phyloP scores from a whole-genome alignment of 2,113 vertebrate genomes.

The Symphodus melops region DNA sequence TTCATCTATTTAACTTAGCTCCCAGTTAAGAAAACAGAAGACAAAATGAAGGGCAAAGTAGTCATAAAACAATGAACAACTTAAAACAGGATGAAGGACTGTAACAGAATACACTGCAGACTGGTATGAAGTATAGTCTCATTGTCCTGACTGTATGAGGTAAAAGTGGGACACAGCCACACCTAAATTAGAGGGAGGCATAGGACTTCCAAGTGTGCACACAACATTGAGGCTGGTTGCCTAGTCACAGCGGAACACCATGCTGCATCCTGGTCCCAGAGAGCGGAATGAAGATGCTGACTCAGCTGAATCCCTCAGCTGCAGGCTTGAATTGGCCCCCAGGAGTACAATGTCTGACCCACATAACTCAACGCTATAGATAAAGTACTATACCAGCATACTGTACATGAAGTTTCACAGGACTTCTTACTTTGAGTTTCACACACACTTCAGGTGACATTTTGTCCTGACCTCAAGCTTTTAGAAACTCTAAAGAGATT shows the following conservation, averaged over 20 bases:
- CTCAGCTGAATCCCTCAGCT: conserved; percentile 78
- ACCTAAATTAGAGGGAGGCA: conserved; percentile 74
- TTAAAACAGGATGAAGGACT: conserved; percentile 8
- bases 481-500: not conserved
- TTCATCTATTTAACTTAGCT: not conserved
- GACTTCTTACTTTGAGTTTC: conserved; percentile 48
- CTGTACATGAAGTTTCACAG: conserved; percentile 57
- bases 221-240: conserved; percentile 77
- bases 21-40: not conserved
- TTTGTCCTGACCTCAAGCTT: not conserved
- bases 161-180: conserved; percentile 75
- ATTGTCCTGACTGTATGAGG: conserved; percentile 62
- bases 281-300: conserved; percentile 75
- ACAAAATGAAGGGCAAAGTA: not conserved
- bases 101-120: conserved; percentile 21
- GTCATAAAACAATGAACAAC: not conserved
- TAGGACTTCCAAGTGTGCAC: conserved; percentile 70
- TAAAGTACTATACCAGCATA: conserved; percentile 45
- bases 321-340: conserved; percentile 75
- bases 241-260: conserved; percentile 78
- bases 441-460: conserved; percentile 41
- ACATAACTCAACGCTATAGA: conserved; percentile 66
- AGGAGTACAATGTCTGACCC: conserved; percentile 76
- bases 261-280: conserved; percentile 71
- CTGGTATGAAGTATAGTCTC: conserved; percentile 46